Conservation (phyloP, 2,113 vertebrate species). For the Podarcis raffonei region DNA sequence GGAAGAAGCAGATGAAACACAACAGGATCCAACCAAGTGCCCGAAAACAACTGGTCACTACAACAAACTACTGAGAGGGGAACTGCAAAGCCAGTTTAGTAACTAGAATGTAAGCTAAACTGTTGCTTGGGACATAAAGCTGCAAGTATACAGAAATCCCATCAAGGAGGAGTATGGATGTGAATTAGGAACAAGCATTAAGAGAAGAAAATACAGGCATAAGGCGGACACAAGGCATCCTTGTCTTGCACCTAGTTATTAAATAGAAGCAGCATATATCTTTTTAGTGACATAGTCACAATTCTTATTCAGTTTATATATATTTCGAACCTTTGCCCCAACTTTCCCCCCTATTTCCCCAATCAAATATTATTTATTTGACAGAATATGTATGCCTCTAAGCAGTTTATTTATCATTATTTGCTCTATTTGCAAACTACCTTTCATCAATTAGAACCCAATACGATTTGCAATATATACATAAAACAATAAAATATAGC, state of each 20-base stretch:
- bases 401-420: too few relatives aligned
- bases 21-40: constrained; percentile 25
- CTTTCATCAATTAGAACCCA: too few relatives aligned
- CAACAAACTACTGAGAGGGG: constrained; percentile 9
- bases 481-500: too few relatives aligned
- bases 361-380: too few relatives aligned
- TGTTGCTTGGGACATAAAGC: constrained; percentile 11
- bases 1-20: constrained; percentile 5
- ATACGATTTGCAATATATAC: too few relatives aligned
- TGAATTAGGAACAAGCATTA: background rate
- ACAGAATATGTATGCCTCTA: too few relatives aligned
- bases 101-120: background rate
- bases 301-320: background rate
- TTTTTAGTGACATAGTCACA: background rate
- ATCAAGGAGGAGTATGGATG: background rate
- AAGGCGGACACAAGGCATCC: background rate
- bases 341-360: too few relatives aligned
- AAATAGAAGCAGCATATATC: background rate
- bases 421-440: too few relatives aligned
- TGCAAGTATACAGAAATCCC: background rate
- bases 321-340: background rate
- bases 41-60: constrained; percentile 35
- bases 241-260: background rate
- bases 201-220: background rate
- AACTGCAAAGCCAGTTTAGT: constrained; percentile 8